phyloP scores from a whole-genome alignment of 2,888 invertebrate genomes.

The Pristionchus japonicus region DNA sequence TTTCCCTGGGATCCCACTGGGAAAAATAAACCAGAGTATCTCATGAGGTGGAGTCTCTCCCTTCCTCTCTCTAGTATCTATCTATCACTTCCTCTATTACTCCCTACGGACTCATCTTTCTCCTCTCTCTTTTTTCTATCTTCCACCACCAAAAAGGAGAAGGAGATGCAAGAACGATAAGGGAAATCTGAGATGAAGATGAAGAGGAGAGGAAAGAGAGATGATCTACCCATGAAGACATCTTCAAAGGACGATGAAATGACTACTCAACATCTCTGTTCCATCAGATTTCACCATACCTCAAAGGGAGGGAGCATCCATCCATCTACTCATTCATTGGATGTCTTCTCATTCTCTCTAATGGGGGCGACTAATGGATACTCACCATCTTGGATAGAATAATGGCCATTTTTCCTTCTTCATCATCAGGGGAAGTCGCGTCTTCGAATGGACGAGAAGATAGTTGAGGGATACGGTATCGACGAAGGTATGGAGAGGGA shows the following conservation, averaged over 20 bases:
- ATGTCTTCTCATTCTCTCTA: not conserved
- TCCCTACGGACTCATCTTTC: slow-evolving; percentile 1
- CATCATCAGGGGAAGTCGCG: slow-evolving; percentile 25
- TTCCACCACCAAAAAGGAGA: not conserved
- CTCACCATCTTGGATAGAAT: slow-evolving; percentile 44
- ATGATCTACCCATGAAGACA: not conserved
- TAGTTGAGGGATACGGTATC: slow-evolving; percentile 25
- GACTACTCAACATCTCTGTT: not conserved
- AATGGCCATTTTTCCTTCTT: slow-evolving; percentile 38
- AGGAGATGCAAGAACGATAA: not conserved
- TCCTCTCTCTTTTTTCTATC: not conserved
- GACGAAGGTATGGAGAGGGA: slow-evolving; percentile 45
- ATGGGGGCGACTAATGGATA: not conserved
- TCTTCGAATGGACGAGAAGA: slow-evolving; percentile 25
- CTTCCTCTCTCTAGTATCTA: not conserved
- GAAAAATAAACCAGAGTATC: no score
- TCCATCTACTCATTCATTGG: no score
- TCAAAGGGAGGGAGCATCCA: not conserved
- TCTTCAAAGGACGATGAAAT: not conserved
- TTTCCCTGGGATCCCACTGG: no score
- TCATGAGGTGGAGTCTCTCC: not conserved
- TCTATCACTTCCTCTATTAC: not conserved
- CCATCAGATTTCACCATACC: not conserved
- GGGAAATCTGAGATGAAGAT: slow-evolving; percentile 4
- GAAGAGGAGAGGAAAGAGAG: not conserved